Conservation (phyloP, 1,140 invertebrate genomes). For the Ostrea denselamellosa region DNA sequence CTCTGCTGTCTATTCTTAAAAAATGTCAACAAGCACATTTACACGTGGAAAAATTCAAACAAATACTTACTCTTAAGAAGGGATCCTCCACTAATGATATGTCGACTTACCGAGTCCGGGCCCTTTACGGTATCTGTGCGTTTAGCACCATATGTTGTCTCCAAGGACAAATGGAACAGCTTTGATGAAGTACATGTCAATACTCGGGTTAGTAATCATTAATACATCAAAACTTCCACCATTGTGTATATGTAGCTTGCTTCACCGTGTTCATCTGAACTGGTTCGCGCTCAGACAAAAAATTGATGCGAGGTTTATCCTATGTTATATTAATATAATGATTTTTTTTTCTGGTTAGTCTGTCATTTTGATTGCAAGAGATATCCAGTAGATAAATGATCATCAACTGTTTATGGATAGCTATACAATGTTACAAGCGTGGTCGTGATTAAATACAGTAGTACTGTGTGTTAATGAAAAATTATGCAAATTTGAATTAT, state of each 20-base stretch:
- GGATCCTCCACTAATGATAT: neutral
- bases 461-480: too few species aligned
- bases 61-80: neutral
- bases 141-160: conserved; percentile 22
- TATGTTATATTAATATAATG: neutral
- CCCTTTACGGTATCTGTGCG: neutral
- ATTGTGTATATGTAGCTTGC: neutral
- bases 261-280: neutral
- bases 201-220: conserved; percentile 24
- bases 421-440: neutral
- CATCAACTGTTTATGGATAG: neutral
- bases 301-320: conserved; percentile 14
- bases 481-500: too few species aligned
- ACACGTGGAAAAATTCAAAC: neutral
- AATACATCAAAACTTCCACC: conserved; percentile 29
- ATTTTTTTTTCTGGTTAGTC: neutral
- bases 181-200: conserved; percentile 16
- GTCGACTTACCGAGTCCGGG: neutral
- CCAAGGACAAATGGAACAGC: conserved; percentile 3
- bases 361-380: conserved; percentile 19
- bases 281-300: neutral
- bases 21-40: too few species aligned
- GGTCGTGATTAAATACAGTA: neutral
- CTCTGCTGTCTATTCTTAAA: too few species aligned
- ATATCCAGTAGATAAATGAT: neutral